Conservation (phyloP, 1,140 invertebrate genomes). For the Drosophila baimaii region DNA sequence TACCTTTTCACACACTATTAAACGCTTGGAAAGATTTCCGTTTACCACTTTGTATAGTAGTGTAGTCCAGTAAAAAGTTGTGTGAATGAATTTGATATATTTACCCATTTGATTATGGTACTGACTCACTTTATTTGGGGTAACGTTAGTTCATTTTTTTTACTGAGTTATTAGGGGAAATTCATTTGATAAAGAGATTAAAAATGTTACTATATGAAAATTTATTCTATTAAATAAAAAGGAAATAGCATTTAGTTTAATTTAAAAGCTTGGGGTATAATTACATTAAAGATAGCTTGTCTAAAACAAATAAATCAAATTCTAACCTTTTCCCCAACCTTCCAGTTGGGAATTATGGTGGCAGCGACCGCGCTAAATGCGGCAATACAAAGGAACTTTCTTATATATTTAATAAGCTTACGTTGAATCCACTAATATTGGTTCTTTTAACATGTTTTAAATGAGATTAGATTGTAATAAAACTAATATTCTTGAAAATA, state of each 20-base stretch:
- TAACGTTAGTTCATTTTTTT: background rate
- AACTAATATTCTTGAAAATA: too few relatives aligned
- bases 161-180: background rate
- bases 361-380: too few relatives aligned
- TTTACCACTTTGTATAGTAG: constrained; percentile 18
- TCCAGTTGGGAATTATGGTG: too few relatives aligned
- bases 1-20: constrained; percentile 39
- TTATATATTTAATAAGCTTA: too few relatives aligned
- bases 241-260: background rate
- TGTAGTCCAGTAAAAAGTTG: constrained; percentile 12
- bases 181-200: background rate
- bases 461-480: too few relatives aligned
- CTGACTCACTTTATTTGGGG: constrained; percentile 21
- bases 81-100: constrained; percentile 25
- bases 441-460: background rate
- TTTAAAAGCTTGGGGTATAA: too few relatives aligned
- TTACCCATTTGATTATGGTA: constrained; percentile 37
- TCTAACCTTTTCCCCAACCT: background rate
- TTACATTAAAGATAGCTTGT: too few relatives aligned
- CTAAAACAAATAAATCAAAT: too few relatives aligned
- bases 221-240: background rate
- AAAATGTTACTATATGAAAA: background rate
- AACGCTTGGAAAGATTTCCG: constrained; percentile 28
- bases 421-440: too few relatives aligned
- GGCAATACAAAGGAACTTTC: too few relatives aligned